These are phyloP conservation scores for Cylloceria caligata DNA, from an alignment of 2,888 invertebrate genomes.

Conservation along the genomic window DNA sequence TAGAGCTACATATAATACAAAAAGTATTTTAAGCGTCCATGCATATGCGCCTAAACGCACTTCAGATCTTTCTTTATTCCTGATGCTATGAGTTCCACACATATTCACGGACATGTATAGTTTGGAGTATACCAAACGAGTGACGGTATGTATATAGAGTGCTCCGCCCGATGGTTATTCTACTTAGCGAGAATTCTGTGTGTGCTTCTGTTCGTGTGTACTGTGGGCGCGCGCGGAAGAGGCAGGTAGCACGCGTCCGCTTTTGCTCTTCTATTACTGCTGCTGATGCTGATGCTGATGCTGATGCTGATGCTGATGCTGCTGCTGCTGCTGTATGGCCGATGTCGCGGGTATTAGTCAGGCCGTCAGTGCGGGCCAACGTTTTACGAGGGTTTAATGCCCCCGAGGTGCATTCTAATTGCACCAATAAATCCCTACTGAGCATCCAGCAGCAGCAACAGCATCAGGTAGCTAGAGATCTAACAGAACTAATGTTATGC, in stretches of 20 bases:
- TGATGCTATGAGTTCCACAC: neutral
- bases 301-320: conserved; percentile 12
- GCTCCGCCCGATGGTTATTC: conserved; percentile 16
- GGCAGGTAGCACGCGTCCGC: conserved; percentile 75
- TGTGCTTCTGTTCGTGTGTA: conserved; percentile 5
- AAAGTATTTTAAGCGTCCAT: conserved; percentile 8
- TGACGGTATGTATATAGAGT: neutral
- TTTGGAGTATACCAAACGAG: neutral
- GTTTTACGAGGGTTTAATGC: conserved; percentile 84
- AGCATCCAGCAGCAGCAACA: conserved; percentile 69
- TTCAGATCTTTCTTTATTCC: neutral
- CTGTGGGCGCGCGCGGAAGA: conserved; percentile 61
- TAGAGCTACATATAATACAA: conserved; percentile 5
- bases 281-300: conserved; percentile 19
- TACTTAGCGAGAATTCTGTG: conserved; percentile 20
- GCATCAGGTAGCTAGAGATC: conserved; percentile 46
- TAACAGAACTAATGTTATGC: conserved; percentile 12
- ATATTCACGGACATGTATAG: neutral
- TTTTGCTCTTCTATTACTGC: conserved; percentile 54
- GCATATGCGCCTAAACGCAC: conserved; percentile 11
- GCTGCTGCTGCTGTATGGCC: conserved; percentile 41
- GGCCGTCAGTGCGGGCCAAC: conserved; percentile 80
- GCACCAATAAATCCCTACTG: conserved; percentile 83
- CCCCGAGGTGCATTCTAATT: conserved; percentile 84
- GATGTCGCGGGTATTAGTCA: conserved; percentile 79